A percentile compares a stretch with the other conserved stretches of the same genome.
Conservation (phyloP, 2,797 vertebrate species). For the Holocentrus rufus region DNA sequence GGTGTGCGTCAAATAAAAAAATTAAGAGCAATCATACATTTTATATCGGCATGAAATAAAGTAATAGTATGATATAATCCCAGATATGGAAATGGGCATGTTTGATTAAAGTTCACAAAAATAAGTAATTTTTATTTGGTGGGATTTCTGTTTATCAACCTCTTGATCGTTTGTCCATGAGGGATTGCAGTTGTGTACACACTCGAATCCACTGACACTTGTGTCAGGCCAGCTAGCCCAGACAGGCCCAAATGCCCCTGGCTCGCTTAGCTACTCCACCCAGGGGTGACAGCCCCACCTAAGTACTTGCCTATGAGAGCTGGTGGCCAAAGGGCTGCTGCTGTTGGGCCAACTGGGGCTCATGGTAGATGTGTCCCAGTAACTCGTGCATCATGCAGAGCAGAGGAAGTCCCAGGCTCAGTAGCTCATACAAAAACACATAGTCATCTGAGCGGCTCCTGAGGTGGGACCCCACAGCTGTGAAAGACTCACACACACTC, state of each 20-base stretch:
- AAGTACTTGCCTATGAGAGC: constrained; percentile 17
- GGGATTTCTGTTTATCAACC: background rate
- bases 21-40: background rate
- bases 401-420: constrained; percentile 90
- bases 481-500: constrained; percentile 84
- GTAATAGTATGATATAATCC: background rate
- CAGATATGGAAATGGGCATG: background rate
- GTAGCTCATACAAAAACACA: constrained; percentile 90
- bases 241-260: background rate
- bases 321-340: constrained; percentile 38
- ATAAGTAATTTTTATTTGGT: constrained; percentile 6
- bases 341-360: constrained; percentile 77
- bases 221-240: background rate
- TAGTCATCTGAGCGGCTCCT: constrained; percentile 90
- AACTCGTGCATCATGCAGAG: constrained; percentile 90
- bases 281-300: too few relatives aligned
- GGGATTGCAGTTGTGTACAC: background rate
- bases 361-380: constrained; percentile 86
- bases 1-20: background rate
- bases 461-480: constrained; percentile 82
- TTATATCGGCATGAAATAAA: constrained; percentile 3
- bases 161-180: background rate
- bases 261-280: background rate
- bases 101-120: background rate
- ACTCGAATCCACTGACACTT: background rate